A percentile compares a stretch with the other conserved stretches of the same genome.
Conservation (phyloP, 2,113 vertebrate genomes). For the Caretta caretta region DNA sequence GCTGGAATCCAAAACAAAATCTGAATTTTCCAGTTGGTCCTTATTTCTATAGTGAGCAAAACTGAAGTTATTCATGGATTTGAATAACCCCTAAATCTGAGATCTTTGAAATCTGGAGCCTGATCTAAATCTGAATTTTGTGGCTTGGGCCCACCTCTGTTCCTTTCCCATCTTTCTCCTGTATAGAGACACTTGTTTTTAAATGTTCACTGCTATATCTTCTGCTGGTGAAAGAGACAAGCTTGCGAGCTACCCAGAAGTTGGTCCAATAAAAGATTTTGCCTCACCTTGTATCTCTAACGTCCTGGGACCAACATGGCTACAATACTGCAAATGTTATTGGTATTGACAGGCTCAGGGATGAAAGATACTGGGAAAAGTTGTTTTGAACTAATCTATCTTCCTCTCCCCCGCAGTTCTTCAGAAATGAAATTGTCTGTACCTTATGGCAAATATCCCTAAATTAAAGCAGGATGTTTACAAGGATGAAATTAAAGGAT, state of each 20-base stretch:
- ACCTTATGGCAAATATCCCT: background rate
- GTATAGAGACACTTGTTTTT: background rate
- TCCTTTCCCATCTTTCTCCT: background rate
- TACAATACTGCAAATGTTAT: background rate
- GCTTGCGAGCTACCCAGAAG: background rate
- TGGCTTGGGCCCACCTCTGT: background rate
- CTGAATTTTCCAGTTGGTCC: background rate
- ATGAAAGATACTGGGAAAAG: slow-evolving; percentile 11
- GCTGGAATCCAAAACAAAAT: background rate
- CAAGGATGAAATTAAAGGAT: background rate
- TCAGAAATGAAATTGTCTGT: background rate
- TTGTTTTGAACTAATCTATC: background rate
- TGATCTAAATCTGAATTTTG: background rate
- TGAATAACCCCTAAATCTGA: slow-evolving; percentile 22
- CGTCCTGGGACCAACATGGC: background rate
- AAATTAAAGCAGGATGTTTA: background rate
- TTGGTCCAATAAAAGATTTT: background rate
- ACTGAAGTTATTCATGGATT: background rate
- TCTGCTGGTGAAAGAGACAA: background rate
- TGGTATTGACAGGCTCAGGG: background rate
- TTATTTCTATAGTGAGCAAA: slow-evolving; percentile 9
- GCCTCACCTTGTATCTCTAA: background rate
- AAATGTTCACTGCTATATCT: rapidly evolving
- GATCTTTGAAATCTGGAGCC: slow-evolving; percentile 28
- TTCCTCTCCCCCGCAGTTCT: background rate